Evolutionary conservation across 1,140 invertebrate genomes (phyloP).

Genomic region (Harpegnathos saltator): DNA sequence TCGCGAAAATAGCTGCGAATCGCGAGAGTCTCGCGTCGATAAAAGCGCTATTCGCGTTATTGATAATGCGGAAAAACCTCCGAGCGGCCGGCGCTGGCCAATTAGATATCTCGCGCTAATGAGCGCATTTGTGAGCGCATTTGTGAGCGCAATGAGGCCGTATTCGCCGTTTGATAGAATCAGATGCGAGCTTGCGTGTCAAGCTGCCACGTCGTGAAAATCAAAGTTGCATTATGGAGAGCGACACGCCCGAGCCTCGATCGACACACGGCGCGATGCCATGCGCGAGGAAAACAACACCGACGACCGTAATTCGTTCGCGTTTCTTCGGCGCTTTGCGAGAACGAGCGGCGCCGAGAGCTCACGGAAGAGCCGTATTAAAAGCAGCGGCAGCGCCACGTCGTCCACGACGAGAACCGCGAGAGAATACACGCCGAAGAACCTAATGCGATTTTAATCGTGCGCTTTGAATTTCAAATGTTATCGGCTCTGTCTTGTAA

Average conservation of each 20-base stretch:
- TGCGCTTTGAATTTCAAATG: slow-evolving; percentile 84
- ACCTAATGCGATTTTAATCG: slow-evolving; percentile 85
- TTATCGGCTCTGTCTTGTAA: slow-evolving; percentile 73
- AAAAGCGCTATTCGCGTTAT: not conserved
- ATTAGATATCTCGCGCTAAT: not conserved
- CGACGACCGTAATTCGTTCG: slow-evolving; percentile 6
- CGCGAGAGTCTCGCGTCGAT: not conserved
- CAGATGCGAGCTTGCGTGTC: not conserved
- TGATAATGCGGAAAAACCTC: not conserved
- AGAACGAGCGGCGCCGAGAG: slow-evolving; percentile 12
- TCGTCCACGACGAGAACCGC: slow-evolving; percentile 26
- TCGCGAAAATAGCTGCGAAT: slow-evolving; percentile 3
- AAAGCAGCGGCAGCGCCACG: slow-evolving; percentile 27
- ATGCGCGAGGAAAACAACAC: not conserved
- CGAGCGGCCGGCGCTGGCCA: not conserved
- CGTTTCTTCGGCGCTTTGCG: slow-evolving; percentile 11
- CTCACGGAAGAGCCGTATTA: not conserved
- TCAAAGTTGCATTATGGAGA: not conserved
- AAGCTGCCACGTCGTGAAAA: not conserved
- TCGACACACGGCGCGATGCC: too few relatives aligned
- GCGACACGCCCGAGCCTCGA: not conserved
- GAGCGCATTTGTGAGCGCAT: not conserved
- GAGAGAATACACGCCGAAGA: slow-evolving; percentile 60
- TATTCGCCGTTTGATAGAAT: slow-evolving; percentile 1
- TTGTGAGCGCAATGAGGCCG: not conserved